A percentile compares a stretch with the other conserved stretches of the same genome.
Conservation (phyloP, 2,113 vertebrate species). For the Chamaea fasciata region DNA sequence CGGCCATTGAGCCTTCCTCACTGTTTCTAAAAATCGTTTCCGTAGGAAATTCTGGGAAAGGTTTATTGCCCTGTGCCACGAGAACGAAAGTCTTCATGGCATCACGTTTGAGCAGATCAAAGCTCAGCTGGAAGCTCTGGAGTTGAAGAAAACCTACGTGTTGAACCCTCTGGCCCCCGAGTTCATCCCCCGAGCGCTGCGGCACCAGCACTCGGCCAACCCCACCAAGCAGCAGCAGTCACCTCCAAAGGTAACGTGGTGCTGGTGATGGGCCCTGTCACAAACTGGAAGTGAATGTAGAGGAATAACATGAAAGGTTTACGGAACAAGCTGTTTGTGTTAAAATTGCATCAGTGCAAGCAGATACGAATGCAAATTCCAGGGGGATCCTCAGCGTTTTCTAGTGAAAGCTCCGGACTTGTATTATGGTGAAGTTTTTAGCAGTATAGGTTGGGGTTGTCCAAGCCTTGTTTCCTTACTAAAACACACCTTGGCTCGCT, state of each 20-base stretch:
- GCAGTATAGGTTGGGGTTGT: background rate
- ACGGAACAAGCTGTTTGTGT: background rate
- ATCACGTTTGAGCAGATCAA: slow-evolving; percentile 99
- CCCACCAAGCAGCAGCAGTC: slow-evolving; percentile 87
- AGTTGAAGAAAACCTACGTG: slow-evolving; percentile 98
- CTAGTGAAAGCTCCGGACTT: background rate
- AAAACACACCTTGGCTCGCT: background rate
- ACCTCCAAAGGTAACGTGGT: slow-evolving; percentile 86
- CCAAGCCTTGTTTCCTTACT: background rate
- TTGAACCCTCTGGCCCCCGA: slow-evolving; percentile 96
- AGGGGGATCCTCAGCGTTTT: background rate
- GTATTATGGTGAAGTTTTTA: background rate
- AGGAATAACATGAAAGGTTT: background rate
- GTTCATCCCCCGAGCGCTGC: slow-evolving; percentile 93
- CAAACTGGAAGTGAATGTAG: background rate
- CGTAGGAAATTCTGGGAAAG: slow-evolving; percentile 98
- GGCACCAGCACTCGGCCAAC: slow-evolving; percentile 79
- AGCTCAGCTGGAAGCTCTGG: slow-evolving; percentile 94
- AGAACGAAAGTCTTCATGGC: slow-evolving; percentile 93
- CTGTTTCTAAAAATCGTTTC: slow-evolving; percentile 27
- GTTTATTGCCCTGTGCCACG: slow-evolving; percentile 95
- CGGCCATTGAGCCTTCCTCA: background rate
- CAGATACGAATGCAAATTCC: background rate
- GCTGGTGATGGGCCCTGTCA: background rate
- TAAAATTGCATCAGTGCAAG: background rate